Base-by-base conservation (phyloP, 2,797 vertebrate species). In the Fistularia commersonii region DNA sequence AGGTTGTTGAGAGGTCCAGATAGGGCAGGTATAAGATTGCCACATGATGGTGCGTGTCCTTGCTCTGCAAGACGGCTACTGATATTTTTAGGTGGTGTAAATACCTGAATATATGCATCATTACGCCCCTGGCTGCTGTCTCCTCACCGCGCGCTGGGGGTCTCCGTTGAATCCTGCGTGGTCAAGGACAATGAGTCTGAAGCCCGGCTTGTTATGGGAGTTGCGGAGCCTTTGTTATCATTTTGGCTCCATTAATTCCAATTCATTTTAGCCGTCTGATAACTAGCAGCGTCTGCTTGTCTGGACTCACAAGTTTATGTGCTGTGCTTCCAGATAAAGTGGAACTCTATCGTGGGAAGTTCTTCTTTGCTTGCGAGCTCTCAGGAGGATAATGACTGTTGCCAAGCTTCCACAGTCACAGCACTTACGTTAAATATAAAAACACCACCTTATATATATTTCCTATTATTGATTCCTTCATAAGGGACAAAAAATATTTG, bases 171-270 rank as follows among this genome's bases (percentile, higher is more conserved):
- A 82, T 73, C 74, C 57, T 49, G 50, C 41, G 61, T 48, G 69
- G 80, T 89, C 89, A 88, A 90, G 90, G 88, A 81, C 86, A 73
- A 54, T 63, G 71, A 69, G 82, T 90, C 80, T 88, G 77, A 72
- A 50, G 53, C 78, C 51, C 61, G 45, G 70, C 82, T 80, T 90
- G 88, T 91, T 90, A 81, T 91, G 84, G 74, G 86, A 88, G 80
- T 64, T 50, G 71, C 72, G 83, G 89, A 88, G 90, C 87, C 88
- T 69, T 54, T 45, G 69, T 88, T 91, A 91, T 92, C 89, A 59
- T 75, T 58, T 69, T 54, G 80, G 61, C 80, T 83, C 82, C 76
- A 79, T 89, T 89, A 77, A 84, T 84, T 88, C 81, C 68, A 76
- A 74, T 85, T 87, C 72, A 81, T 88, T 89, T 89, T 82, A 75